These are phyloP conservation scores for Lepidonotus clava DNA, from an alignment of 2,888 invertebrate genomes.

Conservation along the genomic window DNA sequence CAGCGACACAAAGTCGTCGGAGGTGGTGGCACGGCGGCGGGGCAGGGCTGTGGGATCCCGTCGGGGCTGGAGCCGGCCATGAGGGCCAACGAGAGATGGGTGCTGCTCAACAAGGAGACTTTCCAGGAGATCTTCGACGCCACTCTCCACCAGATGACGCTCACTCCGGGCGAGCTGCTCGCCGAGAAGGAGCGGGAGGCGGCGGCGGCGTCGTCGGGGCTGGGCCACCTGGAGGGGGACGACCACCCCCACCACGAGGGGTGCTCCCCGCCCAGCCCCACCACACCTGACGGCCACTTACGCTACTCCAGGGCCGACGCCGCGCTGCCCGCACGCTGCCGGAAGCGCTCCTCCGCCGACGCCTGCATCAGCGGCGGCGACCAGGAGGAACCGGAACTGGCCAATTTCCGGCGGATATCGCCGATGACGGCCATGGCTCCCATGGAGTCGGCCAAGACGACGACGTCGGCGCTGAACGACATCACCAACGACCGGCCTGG, in stretches of 20 bases:
- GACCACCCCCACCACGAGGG: neutral
- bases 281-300: neutral
- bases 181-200: neutral
- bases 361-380: neutral
- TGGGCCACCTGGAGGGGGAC: neutral
- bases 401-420: neutral
- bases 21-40: neutral
- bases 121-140: conserved; percentile 43
- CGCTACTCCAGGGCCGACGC: neutral
- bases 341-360: neutral
- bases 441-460: neutral
- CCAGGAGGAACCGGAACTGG: neutral
- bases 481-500: conserved; percentile 39
- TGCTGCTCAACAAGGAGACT: conserved; percentile 36
- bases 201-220: neutral
- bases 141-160: conserved; percentile 38
- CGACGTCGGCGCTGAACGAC: neutral
- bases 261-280: neutral
- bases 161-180: neutral
- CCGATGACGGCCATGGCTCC: conserved; percentile 10
- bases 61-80: neutral
- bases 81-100: conserved; percentile 42
- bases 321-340: neutral
- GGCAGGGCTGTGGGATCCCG: neutral
- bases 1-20: neutral